A percentile compares a stretch with the other conserved stretches of the same genome.
Conservation (phyloP, 2,113 vertebrate genomes). For the Spea bombifrons region DNA sequence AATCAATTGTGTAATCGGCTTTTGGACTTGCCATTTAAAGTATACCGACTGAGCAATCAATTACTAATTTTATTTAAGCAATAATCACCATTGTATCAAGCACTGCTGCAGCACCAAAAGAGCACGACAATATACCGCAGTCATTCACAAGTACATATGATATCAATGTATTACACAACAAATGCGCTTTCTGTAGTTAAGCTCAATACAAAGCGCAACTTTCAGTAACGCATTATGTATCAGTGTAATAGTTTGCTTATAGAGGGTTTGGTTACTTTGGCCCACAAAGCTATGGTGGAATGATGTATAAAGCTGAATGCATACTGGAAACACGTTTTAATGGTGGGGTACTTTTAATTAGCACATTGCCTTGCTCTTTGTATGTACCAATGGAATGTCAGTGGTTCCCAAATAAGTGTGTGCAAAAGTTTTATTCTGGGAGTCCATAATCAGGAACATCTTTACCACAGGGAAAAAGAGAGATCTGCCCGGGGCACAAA, state of each 20-base stretch:
- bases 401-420: no score
- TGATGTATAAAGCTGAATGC: no score
- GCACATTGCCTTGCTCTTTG: no score
- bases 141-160: constrained; percentile 16
- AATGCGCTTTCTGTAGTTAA: not conserved
- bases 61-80: constrained; percentile 35
- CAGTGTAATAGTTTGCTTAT: not conserved
- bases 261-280: no score
- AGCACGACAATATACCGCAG: not conserved
- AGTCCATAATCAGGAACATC: no score
- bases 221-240: not conserved
- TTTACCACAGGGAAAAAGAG: no score
- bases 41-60: constrained; percentile 10
- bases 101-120: constrained; percentile 1
- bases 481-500: no score
- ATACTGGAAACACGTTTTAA: no score
- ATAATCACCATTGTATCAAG: constrained; percentile 15
- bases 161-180: constrained; percentile 15
- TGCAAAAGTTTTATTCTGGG: no score
- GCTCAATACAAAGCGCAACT: not conserved
- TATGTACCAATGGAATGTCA: no score
- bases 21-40: not conserved
- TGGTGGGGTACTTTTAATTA: no score
- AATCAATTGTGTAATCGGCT: constrained; percentile 1
- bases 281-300: no score